These are phyloP conservation scores for Cromileptes altivelis DNA, from an alignment of 2,113 vertebrate genomes.

Conservation along the genomic window DNA sequence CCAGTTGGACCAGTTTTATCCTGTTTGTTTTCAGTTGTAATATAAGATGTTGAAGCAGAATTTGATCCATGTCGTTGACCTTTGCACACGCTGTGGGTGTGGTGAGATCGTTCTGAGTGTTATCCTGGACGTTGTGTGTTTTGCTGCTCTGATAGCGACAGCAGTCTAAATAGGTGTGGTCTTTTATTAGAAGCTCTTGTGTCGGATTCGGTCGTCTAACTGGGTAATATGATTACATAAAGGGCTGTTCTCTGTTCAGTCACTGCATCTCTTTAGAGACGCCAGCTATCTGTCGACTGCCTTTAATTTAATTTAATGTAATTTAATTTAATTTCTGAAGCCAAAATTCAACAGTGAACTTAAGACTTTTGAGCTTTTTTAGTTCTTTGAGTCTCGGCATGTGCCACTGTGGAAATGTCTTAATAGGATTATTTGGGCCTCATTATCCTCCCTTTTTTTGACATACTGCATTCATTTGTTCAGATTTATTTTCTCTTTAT, in stretches of 20 bases:
- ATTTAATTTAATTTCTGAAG: too few relatives aligned
- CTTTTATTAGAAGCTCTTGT: constrained; percentile 13
- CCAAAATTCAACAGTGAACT: neutral
- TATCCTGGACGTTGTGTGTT: neutral
- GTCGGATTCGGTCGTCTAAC: neutral
- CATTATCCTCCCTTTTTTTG: too few relatives aligned
- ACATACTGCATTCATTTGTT: too few relatives aligned
- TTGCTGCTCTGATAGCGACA: neutral
- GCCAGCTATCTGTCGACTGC: neutral
- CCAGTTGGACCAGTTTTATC: too few relatives aligned
- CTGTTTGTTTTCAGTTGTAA: too few relatives aligned
- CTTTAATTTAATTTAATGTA: too few relatives aligned
- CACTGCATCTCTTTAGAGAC: neutral
- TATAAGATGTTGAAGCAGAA: neutral
- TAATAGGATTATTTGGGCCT: too few relatives aligned
- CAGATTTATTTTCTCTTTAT: too few relatives aligned
- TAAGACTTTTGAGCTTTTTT: neutral
- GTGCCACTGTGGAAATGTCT: too few relatives aligned
- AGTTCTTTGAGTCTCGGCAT: too few relatives aligned
- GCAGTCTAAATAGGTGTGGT: constrained; percentile 39
- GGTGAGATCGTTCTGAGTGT: neutral
- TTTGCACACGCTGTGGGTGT: neutral
- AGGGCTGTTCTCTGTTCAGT: neutral
- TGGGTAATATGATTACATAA: constrained; percentile 15
- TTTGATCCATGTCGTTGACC: rapidly evolving